phyloP scores from a whole-genome alignment of 2,888 invertebrate genomes.

The Megastigmus dorsalis region DNA sequence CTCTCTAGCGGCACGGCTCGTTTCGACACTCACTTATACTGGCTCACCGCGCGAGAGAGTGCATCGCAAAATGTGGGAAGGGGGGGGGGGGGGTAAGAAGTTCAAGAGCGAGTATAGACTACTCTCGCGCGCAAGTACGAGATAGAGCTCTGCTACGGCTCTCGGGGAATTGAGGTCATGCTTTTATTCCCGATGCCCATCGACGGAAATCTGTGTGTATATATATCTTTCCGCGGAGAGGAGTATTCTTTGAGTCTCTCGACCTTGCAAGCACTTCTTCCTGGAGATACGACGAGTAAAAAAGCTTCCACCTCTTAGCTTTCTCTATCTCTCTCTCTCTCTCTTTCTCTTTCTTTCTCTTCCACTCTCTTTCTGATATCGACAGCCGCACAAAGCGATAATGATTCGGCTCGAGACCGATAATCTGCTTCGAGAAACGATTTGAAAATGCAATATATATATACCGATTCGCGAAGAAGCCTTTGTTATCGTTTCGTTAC shows the following conservation, averaged over 20 bases:
- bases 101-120: constrained; percentile 14
- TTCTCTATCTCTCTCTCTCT: background rate
- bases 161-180: constrained; percentile 25
- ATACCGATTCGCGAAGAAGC: too few relatives aligned
- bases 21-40: too few relatives aligned
- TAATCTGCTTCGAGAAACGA: constrained; percentile 1
- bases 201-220: constrained; percentile 14
- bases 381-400: background rate
- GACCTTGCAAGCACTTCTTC: constrained; percentile 15
- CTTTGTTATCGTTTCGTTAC: too few relatives aligned
- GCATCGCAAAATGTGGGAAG: too few relatives aligned
- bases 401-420: background rate
- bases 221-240: background rate
- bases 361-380: constrained; percentile 2
- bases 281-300: background rate
- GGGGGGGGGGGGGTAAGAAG: background rate
- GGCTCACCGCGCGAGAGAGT: background rate
- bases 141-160: background rate
- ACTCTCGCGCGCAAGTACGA: constrained; percentile 3
- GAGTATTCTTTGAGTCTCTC: background rate
- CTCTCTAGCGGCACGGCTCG: background rate
- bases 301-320: too few relatives aligned
- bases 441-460: too few relatives aligned
- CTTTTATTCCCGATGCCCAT: constrained; percentile 30
- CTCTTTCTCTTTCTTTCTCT: background rate